phyloP scores from a whole-genome alignment of 2,113 vertebrate genomes.

The Chinchilla lanigera region DNA sequence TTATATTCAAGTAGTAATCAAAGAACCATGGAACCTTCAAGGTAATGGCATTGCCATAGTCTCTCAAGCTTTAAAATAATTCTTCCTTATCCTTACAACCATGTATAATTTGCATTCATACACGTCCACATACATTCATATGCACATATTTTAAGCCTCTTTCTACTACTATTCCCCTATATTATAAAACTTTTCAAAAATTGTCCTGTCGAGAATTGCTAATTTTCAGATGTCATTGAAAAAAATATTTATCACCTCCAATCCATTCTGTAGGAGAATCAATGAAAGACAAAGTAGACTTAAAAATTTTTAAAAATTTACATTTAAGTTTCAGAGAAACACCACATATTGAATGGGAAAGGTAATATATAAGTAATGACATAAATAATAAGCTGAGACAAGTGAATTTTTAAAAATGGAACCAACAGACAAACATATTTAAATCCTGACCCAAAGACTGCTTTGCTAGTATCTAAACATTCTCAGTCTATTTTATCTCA shows the following conservation, averaged over 20 bases:
- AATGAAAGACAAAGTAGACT: background rate
- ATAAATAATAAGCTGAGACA: background rate
- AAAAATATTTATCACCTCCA: background rate
- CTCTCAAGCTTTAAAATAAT: background rate
- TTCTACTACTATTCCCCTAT: background rate
- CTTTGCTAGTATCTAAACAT: background rate
- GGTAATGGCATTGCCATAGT: background rate
- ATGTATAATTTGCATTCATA: background rate
- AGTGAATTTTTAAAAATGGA: background rate
- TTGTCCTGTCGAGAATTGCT: background rate
- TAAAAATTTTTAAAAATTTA: background rate
- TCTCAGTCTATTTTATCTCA: background rate
- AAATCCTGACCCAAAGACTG: background rate
- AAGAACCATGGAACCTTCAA: background rate
- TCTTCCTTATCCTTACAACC: background rate
- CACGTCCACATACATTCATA: background rate
- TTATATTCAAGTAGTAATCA: background rate
- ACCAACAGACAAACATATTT: background rate
- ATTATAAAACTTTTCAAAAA: background rate
- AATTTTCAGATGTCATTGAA: conserved; percentile 4
- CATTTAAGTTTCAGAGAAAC: background rate
- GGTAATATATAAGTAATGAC: background rate
- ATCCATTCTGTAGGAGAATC: background rate
- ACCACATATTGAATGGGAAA: background rate
- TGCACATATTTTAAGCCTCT: background rate